Evolutionary conservation across 2,797 vertebrate genomes (phyloP), one percentile per base, ranked within the genome.

Genomic region (Rhinella marina): DNA sequence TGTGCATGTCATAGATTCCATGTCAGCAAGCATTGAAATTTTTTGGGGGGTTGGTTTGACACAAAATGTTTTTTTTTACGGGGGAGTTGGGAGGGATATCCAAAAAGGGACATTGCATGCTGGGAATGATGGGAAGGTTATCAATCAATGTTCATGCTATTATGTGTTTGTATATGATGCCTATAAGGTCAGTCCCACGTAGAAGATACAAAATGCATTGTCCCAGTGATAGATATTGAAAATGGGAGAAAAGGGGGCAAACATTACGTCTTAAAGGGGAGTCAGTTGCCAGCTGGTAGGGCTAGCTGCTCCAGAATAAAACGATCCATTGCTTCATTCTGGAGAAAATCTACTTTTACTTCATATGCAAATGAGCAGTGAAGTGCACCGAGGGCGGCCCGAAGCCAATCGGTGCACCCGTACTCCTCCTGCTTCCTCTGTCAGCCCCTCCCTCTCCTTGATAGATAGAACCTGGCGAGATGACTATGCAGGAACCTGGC

Each of bases 1-100:
- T 89, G 88, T 89, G 88, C 88, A 83, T 72, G 80, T 50, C 88
- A 89, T 86, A 32, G 88, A 89, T 86, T 89, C 88, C 80, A 59
- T 57, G 50, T 86, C 88, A 89, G 88, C 88, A 86, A 89, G 84
- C 88, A 89, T 89, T 89, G 73, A 77, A 13, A 41, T 41, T 41
- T 41, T 41, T 23, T 23, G 77, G 72, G 84, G 29, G 27, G 81
- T 50, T 50, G 59, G 73, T 62, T 50, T 50, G 70, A 50, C 75
- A 76, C 17, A 77, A 21, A 66, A 75, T 86, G 84, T 59, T 23
- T 62, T 81, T 25, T 48, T 85, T 23, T 82, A 32, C 72, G 52
- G 62, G 72, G 77, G 83, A 56, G 87, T 52, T 59, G 87, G 81
- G 87, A 52, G 54, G 81, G 76, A 73, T 76, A 88, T 79, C 81